Conservation (phyloP, 2,113 vertebrate species). For the Megalops atlanticus region DNA sequence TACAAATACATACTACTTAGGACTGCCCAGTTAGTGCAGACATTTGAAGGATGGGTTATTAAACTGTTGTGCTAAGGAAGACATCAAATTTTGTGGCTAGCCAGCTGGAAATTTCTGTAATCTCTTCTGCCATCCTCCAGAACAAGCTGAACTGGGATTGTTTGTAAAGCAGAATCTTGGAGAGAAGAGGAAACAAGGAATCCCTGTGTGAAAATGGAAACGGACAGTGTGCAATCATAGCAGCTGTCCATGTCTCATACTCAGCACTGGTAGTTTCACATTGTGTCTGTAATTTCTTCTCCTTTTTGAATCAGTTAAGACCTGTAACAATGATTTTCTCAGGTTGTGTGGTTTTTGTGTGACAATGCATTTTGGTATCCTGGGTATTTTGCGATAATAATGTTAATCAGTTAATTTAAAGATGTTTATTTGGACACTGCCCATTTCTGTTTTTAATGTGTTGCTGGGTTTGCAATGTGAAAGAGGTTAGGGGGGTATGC, state of each 20-base stretch:
- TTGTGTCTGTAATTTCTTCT: background rate
- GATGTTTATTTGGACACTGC: too few species aligned
- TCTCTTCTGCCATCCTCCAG: background rate
- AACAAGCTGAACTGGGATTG: background rate
- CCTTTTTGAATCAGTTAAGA: background rate
- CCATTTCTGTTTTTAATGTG: too few species aligned
- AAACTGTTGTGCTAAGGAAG: slow-evolving; percentile 20
- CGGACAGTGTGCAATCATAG: background rate
- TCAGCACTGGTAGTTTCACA: background rate
- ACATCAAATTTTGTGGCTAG: slow-evolving; percentile 1
- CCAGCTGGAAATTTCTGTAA: slow-evolving; percentile 1
- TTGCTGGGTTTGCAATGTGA: too few species aligned
- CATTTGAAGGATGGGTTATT: slow-evolving; percentile 18
- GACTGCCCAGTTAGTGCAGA: background rate
- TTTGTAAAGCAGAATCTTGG: background rate
- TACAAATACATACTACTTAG: background rate
- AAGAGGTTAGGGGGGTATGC: too few species aligned
- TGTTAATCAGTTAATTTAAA: too few species aligned
- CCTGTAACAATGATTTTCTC: background rate
- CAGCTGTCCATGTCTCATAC: background rate
- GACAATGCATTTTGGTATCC: too few species aligned
- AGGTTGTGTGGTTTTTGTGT: background rate
- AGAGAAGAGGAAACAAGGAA: background rate
- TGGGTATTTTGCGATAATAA: too few species aligned
- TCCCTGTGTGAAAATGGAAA: background rate